Evolutionary conservation across 37 sponge, comb jelly and placozoan species (phyloP).

Genomic region (Aplysina aerophoba): DNA sequence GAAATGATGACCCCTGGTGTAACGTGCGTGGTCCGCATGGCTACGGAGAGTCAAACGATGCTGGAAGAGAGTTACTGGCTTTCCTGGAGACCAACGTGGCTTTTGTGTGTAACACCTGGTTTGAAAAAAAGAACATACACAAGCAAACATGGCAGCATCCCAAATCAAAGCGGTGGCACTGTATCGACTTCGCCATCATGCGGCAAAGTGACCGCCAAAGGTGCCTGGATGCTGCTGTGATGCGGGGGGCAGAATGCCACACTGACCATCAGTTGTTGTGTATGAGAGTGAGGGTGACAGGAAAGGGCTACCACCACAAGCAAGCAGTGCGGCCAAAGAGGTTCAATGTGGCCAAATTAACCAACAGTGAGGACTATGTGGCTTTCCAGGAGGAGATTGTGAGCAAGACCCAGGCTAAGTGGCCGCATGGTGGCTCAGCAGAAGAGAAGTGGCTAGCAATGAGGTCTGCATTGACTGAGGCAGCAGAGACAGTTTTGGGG

Average conservation of each 20-base stretch:
- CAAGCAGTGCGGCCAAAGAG: constrained; percentile 20
- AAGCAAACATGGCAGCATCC: constrained; percentile 42
- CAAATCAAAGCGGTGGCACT: neutral
- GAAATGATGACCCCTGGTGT: constrained; percentile 27
- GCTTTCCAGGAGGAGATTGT: neutral
- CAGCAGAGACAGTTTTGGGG: constrained; percentile 8
- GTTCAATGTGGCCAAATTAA: constrained; percentile 8
- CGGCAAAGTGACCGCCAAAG: constrained; percentile 19
- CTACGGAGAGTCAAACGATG: too few relatives aligned
- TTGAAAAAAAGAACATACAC: constrained; percentile 47
- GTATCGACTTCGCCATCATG: constrained; percentile 46
- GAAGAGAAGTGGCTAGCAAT: constrained; percentile 14
- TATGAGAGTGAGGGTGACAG: neutral
- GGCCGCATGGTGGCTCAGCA: neutral
- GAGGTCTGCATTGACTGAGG: neutral
- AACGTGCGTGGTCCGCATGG: constrained; percentile 32
- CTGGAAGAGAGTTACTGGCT: constrained; percentile 33
- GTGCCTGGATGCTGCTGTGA: constrained; percentile 38
- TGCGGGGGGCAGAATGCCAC: constrained; percentile 36
- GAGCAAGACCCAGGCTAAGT: neutral
- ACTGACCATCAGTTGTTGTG: constrained; percentile 27
- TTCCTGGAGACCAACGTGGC: constrained; percentile 30
- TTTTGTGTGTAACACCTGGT: constrained; percentile 52
- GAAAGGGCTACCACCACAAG: neutral
- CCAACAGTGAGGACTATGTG: neutral